phyloP scores from a whole-genome alignment of 2,113 vertebrate genomes.

The Pipa parva region DNA sequence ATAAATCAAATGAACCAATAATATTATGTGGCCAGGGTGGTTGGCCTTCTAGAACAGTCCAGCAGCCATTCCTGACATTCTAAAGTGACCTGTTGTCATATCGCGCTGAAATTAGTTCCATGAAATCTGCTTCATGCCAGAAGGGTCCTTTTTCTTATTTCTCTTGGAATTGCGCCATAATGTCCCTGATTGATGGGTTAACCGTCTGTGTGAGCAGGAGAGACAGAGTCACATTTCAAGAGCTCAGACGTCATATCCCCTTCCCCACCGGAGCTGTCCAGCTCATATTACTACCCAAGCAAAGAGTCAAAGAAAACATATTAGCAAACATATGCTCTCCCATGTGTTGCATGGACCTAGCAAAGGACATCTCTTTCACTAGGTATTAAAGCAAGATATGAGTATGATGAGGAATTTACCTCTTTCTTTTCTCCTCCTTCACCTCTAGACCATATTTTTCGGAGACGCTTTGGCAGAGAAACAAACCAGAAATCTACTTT shows the following conservation, averaged over 20 bases:
- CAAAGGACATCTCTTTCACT: not conserved
- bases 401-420: not conserved
- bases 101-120: slow-evolving; percentile 13
- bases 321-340: slow-evolving; percentile 28
- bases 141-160: slow-evolving; percentile 32
- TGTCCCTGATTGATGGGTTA: slow-evolving; percentile 37
- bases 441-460: not conserved
- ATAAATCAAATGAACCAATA: no score
- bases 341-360: slow-evolving; percentile 9
- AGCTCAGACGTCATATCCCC: slow-evolving; percentile 39
- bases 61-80: not conserved
- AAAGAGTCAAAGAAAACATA: slow-evolving; percentile 34
- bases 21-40: no score
- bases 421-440: not conserved
- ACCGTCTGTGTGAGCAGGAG: slow-evolving; percentile 31
- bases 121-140: slow-evolving; percentile 23
- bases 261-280: slow-evolving; percentile 38
- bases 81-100: slow-evolving; percentile 20
- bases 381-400: not conserved
- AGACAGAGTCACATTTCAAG: slow-evolving; percentile 41
- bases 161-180: slow-evolving; percentile 28
- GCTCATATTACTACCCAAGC: slow-evolving; percentile 36
- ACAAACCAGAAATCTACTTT: not conserved
- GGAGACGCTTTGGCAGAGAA: not conserved
- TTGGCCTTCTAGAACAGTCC: not conserved